Conservation (phyloP, 2,797 vertebrate species). For the Catostomus latipinnis region DNA sequence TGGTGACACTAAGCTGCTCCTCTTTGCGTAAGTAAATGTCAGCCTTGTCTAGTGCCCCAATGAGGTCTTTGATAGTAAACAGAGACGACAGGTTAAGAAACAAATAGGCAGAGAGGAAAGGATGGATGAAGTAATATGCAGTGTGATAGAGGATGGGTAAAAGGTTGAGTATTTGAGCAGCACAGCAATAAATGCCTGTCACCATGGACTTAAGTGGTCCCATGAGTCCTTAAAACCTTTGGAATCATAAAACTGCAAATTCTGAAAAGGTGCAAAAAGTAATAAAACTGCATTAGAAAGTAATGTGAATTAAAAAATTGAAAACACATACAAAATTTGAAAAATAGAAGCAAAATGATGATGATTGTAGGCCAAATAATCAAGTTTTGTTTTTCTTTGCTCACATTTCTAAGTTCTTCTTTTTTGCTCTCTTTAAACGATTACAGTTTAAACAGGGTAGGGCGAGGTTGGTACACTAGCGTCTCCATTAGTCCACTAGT, state of each 20-base stretch:
- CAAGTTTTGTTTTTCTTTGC: too few species aligned
- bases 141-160: constrained; percentile 15
- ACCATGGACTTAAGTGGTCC: neutral
- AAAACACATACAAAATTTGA: too few species aligned
- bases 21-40: constrained; percentile 62
- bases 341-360: too few species aligned
- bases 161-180: constrained; percentile 6
- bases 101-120: neutral
- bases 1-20: constrained; percentile 48
- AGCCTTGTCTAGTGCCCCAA: constrained; percentile 49
- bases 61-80: constrained; percentile 47
- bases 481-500: too few species aligned
- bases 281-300: neutral
- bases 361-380: too few species aligned
- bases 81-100: neutral
- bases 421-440: too few species aligned
- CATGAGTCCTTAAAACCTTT: neutral
- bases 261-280: neutral
- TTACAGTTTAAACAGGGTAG: too few species aligned
- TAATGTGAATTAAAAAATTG: too few species aligned
- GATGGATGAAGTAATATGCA: constrained; percentile 20
- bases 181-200: constrained; percentile 8
- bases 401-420: too few species aligned
- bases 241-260: neutral
- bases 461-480: too few species aligned